Evolutionary conservation across 2,888 invertebrate genomes (phyloP).

Genomic region (Ennomos erosarius): DNA sequence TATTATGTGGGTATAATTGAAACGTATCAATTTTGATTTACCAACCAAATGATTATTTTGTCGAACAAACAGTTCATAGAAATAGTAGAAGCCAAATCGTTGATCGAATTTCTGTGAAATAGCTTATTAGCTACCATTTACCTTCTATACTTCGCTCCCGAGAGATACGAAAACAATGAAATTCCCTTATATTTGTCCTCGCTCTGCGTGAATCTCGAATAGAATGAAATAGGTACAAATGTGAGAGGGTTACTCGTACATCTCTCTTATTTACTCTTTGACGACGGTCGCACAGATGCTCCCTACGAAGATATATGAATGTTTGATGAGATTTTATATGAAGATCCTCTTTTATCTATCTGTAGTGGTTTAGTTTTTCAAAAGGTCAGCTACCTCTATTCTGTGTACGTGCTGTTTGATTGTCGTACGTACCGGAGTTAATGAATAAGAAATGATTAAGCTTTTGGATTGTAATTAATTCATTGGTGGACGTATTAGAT

Average conservation of each 20-base stretch:
- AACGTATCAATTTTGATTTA: not conserved
- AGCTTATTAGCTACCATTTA: slow-evolving; percentile 13
- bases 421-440: too few species aligned
- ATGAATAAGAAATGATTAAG: too few species aligned
- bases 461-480: too few species aligned
- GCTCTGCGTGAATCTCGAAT: slow-evolving; percentile 20
- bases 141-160: slow-evolving; percentile 4
- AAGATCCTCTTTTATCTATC: too few species aligned
- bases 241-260: slow-evolving; percentile 7
- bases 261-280: slow-evolving; percentile 13
- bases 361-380: too few species aligned
- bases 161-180: slow-evolving; percentile 24
- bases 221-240: slow-evolving; percentile 12
- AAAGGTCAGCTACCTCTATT: too few species aligned
- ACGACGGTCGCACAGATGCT: slow-evolving; percentile 20
- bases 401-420: too few species aligned
- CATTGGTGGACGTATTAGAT: too few species aligned
- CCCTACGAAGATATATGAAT: slow-evolving; percentile 12
- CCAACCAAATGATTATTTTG: slow-evolving; percentile 11
- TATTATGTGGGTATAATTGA: too few species aligned
- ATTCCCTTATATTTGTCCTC: slow-evolving; percentile 23
- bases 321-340: slow-evolving; percentile 12
- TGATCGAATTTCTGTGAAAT: slow-evolving; percentile 21
- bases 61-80: slow-evolving; percentile 12
- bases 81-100: slow-evolving; percentile 10